Conservation (phyloP, 2,797 vertebrate species). For the Hoplostethus mediterraneus region DNA sequence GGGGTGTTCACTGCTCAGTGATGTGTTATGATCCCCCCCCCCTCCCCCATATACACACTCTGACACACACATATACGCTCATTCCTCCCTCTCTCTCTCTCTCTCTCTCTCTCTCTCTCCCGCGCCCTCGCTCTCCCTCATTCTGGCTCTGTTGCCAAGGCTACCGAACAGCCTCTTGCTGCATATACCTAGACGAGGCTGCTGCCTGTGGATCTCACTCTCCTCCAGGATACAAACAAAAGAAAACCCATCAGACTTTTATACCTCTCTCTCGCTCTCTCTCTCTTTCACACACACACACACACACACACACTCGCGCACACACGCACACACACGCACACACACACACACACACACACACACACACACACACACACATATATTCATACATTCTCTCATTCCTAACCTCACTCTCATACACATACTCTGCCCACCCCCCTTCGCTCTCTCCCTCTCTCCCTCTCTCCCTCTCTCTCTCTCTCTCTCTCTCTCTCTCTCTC, state of each 20-base stretch:
- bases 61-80: slow-evolving; percentile 17
- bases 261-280: slow-evolving; percentile 23
- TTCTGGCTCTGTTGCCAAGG: slow-evolving; percentile 87
- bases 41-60: slow-evolving; percentile 7
- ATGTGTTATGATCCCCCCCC: slow-evolving; percentile 67
- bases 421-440: not conserved
- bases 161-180: slow-evolving; percentile 86
- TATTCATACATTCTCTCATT: slow-evolving; percentile 42
- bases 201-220: slow-evolving; percentile 79
- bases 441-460: not conserved
- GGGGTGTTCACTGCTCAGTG: slow-evolving; percentile 65
- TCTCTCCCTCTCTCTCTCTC: slow-evolving; percentile 23
- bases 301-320: slow-evolving; percentile 13
- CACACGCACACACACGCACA: too few relatives aligned
- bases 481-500: slow-evolving; percentile 20
- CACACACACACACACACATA: slow-evolving; percentile 13
- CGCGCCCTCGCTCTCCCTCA: slow-evolving; percentile 61
- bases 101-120: slow-evolving; percentile 44
- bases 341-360: slow-evolving; percentile 9
- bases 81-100: slow-evolving; percentile 16
- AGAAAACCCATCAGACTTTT: slow-evolving; percentile 73
- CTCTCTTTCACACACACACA: slow-evolving; percentile 3
- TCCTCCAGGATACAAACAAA: slow-evolving; percentile 82
- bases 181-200: slow-evolving; percentile 84
- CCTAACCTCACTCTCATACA: slow-evolving; percentile 49